Evolutionary conservation across 2,113 vertebrate genomes (phyloP).

Genomic region (Lycaon pictus): DNA sequence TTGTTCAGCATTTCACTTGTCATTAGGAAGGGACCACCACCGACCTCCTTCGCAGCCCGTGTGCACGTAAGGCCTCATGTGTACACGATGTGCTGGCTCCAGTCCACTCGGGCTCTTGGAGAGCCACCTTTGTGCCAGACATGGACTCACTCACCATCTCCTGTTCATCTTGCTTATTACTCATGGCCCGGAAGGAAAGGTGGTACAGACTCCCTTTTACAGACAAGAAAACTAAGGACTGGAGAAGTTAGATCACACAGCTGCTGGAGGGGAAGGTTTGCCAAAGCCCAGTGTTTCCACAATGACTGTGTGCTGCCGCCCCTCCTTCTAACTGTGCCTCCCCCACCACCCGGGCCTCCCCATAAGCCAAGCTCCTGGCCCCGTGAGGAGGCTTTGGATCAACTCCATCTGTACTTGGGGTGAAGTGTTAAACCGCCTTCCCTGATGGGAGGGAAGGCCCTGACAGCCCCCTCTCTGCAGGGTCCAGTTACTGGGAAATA

Average conservation of each 20-base stretch:
- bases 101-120: fast-evolving
- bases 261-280: not conserved
- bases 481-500: conserved; percentile 46
- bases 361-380: not conserved
- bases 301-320: fast-evolving
- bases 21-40: not conserved
- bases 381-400: not conserved
- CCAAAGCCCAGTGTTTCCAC: not conserved
- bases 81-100: too few species aligned
- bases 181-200: not conserved
- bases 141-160: not conserved
- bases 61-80: fast-evolving
- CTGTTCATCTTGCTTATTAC: not conserved
- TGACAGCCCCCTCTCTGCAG: not conserved
- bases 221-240: not conserved
- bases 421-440: not conserved
- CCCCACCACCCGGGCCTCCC: not conserved
- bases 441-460: not conserved
- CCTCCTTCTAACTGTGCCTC: not conserved
- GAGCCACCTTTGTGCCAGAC: too few species aligned
- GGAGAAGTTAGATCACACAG: not conserved
- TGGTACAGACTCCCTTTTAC: not conserved
- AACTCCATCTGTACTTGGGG: not conserved
- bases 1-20: not conserved
- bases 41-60: fast-evolving